Evolutionary conservation across 2,888 invertebrate genomes (phyloP).

Genomic region (Drosophila meridiana): DNA sequence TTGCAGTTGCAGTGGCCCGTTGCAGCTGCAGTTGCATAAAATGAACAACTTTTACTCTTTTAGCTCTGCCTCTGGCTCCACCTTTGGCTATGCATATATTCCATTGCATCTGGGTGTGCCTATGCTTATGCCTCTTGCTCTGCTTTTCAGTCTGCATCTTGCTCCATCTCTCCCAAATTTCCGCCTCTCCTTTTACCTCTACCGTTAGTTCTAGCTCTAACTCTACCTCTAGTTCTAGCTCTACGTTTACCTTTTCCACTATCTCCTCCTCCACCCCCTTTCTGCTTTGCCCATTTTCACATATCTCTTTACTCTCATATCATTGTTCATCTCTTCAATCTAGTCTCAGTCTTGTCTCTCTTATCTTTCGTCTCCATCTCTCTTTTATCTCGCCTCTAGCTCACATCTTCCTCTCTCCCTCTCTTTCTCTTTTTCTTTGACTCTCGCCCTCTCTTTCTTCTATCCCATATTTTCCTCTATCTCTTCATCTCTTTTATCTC

Average conservation of each 20-base stretch:
- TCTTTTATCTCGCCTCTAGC: not conserved
- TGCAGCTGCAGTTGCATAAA: slow-evolving; percentile 24
- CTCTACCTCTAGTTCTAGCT: not conserved
- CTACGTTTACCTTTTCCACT: not conserved
- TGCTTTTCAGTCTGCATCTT: not conserved
- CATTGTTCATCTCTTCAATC: not conserved
- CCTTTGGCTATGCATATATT: not conserved
- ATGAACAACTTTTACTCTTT: slow-evolving; percentile 33
- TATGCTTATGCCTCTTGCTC: not conserved
- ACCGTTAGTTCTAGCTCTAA: not conserved
- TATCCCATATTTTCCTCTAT: not conserved
- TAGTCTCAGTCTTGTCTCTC: not conserved
- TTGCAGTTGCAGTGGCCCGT: not conserved
- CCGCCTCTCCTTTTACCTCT: not conserved
- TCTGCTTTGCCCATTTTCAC: not conserved
- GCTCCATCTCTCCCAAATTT: too few species aligned
- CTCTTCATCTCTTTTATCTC: not conserved
- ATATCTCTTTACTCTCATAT: not conserved
- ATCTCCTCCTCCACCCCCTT: not conserved
- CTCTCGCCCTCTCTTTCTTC: not conserved
- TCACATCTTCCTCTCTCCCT: not conserved
- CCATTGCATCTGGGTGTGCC: not conserved
- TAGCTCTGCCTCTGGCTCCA: not conserved
- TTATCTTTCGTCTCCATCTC: not conserved
- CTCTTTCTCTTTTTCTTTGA: too few species aligned